A percentile compares a stretch with the other conserved stretches of the same genome.
phyloP scores from a whole-genome alignment of 2,113 vertebrate genomes.

The Forbesichthys agassizii region DNA sequence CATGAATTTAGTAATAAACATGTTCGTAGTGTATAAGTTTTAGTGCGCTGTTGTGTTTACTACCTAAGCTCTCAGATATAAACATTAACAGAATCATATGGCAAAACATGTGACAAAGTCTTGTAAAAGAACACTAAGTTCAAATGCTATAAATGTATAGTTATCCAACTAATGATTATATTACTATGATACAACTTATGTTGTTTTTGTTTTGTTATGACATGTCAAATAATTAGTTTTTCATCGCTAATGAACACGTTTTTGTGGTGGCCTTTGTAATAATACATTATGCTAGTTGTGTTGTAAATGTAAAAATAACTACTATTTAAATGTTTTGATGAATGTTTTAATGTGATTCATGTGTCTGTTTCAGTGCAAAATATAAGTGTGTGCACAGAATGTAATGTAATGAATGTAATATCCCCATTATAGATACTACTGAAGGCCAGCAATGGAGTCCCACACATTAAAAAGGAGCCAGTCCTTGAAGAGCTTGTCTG shows the following conservation, averaged over 20 bases:
- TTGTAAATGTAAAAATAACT: no score
- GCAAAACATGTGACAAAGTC: conserved; percentile 44
- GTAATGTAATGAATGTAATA: not conserved
- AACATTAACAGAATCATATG: conserved; percentile 78
- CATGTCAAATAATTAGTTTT: no score
- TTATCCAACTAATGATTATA: not conserved
- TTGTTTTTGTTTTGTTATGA: not conserved
- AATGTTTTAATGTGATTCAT: no score
- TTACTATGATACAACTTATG: not conserved
- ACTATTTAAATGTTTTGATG: no score
- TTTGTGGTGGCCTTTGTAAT: no score
- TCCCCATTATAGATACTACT: conserved; percentile 29
- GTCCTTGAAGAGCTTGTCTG: conserved; percentile 70
- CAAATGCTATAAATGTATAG: not conserved
- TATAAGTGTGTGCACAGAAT: no score
- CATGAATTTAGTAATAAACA: not conserved
- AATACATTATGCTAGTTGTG: no score
- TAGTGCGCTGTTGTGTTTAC: not conserved
- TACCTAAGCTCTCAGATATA: conserved; percentile 22
- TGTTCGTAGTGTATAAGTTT: not conserved
- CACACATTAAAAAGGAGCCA: conserved; percentile 67
- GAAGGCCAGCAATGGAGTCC: conserved; percentile 57
- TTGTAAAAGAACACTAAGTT: conserved; percentile 34
- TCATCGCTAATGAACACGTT: no score
- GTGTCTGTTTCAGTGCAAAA: no score